Base-by-base conservation (phyloP, 2,888 invertebrate species). In the Heliconius hortense region DNA sequence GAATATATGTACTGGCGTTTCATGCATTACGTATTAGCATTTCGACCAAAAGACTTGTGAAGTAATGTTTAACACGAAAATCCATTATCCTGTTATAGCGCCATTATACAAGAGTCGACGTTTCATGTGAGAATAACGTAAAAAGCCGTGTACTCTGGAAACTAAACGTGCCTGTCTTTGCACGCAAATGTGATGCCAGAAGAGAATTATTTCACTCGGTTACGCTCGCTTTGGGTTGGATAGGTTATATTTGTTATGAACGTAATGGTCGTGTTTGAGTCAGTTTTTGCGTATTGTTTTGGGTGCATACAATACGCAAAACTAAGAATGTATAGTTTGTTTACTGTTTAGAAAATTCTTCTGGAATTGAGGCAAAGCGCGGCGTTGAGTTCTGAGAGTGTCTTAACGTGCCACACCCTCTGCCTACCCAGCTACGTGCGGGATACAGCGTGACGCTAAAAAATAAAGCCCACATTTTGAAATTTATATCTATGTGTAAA, bases 71-170 rank as follows among this genome's bases (percentile, higher is more conserved):
- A 74, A 56, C 69, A 39, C 53, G 39, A 62, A 69, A 69, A 70
- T 39, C 64, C 75, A 70, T 75, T 77, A 75, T 56, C 59, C 70
- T 70, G 64, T 73, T 75, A 77, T 70, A 56, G 62, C 67, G 66
- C 64, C 56, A 67, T 74, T 75, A 76, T 68, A 63, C 73, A 68
- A 43, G 69, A 75, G 70, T 39, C 39, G 70, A 75, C 70, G 75
- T 35, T 75, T 69, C 66, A 62, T 21, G 60, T 74, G 56, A 73
- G n/a, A 35, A 31, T 21, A 31, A 64, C 28, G 8, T 13, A 1
- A 59, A 74, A 62, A 74, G 26, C 67, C 60, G 67, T 62, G 31
- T 63, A 69, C 62, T 74, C 39, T 31, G 56, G n/a, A 24, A 24
- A 4, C 59, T 21, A 39, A 60, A 60, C 35, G 59, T 70, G 70